A percentile compares a stretch with the other conserved stretches of the same genome.
phyloP scores from a whole-genome alignment of 2,888 invertebrate genomes.

The Lepidocyrtoides sp. region DNA sequence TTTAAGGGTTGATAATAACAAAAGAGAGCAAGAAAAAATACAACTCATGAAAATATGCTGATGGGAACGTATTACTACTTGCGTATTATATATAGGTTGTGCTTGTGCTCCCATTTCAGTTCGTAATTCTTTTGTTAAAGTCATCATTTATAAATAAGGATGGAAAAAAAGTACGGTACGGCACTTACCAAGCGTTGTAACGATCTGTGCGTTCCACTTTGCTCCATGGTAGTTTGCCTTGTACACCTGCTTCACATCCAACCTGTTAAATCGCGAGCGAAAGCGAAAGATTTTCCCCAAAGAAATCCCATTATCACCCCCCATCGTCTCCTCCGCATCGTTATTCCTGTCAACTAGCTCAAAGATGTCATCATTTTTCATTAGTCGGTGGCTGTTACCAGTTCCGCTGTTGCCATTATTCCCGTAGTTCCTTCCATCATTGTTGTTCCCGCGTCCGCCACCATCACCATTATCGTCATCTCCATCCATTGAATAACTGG shows the following conservation, averaged over 20 bases:
- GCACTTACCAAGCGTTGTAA: slow-evolving; percentile 83
- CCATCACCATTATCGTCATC: slow-evolving; percentile 6
- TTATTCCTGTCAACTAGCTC: slow-evolving; percentile 52
- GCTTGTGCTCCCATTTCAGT: too few species aligned
- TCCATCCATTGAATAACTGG: slow-evolving; percentile 48
- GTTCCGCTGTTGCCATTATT: slow-evolving; percentile 48
- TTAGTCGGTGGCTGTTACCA: slow-evolving; percentile 60
- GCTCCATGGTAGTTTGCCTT: slow-evolving; percentile 73
- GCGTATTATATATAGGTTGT: too few species aligned
- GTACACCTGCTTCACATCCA: slow-evolving; percentile 84
- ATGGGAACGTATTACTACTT: too few species aligned
- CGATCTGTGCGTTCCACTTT: slow-evolving; percentile 83
- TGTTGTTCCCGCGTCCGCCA: slow-evolving; percentile 24
- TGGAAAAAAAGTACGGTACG: too few species aligned
- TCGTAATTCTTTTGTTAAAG: too few species aligned
- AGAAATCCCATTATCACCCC: slow-evolving; percentile 78
- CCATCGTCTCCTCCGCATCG: slow-evolving; percentile 57
- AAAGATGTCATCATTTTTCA: slow-evolving; percentile 75
- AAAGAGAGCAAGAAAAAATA: too few species aligned
- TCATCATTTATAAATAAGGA: too few species aligned
- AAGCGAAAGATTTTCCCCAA: slow-evolving; percentile 78
- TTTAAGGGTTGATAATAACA: too few species aligned
- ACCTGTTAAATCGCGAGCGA: slow-evolving; percentile 84
- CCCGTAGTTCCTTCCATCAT: slow-evolving; percentile 38
- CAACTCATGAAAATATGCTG: too few species aligned